Evolutionary conservation across 2,113 vertebrate species (phyloP).

Genomic region (Pygoscelis antarcticus): DNA sequence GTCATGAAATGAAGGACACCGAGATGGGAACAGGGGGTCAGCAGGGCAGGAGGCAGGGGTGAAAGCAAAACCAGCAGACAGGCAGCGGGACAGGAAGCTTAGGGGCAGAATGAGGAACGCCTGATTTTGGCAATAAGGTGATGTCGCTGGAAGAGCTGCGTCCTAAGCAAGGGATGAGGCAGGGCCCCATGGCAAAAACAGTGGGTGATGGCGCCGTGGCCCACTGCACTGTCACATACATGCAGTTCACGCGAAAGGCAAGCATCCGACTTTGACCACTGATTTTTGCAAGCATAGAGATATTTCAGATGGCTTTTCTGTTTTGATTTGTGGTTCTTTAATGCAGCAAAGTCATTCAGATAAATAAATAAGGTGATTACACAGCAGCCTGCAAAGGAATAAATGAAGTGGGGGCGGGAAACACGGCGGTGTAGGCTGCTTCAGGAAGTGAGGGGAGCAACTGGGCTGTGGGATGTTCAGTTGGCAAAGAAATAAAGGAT

Average conservation of each 20-base stretch:
- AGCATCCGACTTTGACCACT: background rate
- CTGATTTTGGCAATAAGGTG: background rate
- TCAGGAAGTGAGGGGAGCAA: background rate
- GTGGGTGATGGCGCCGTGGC: accelerated
- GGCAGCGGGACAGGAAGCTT: background rate
- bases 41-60: background rate
- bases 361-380: background rate
- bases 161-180: background rate
- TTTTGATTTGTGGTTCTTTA: background rate
- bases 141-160: background rate
- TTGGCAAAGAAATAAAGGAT: background rate
- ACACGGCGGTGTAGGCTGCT: background rate
- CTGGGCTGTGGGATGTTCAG: background rate
- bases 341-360: background rate
- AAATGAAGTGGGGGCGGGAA: background rate
- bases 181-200: accelerated
- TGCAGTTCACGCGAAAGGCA: background rate
- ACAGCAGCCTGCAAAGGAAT: background rate
- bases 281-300: background rate
- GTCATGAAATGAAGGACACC: accelerated
- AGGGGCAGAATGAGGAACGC: background rate
- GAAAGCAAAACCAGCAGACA: background rate
- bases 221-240: background rate
- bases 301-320: background rate
- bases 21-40: accelerated